Conservation (phyloP, 2,113 vertebrate genomes). For the Entomyzon cyanotis region DNA sequence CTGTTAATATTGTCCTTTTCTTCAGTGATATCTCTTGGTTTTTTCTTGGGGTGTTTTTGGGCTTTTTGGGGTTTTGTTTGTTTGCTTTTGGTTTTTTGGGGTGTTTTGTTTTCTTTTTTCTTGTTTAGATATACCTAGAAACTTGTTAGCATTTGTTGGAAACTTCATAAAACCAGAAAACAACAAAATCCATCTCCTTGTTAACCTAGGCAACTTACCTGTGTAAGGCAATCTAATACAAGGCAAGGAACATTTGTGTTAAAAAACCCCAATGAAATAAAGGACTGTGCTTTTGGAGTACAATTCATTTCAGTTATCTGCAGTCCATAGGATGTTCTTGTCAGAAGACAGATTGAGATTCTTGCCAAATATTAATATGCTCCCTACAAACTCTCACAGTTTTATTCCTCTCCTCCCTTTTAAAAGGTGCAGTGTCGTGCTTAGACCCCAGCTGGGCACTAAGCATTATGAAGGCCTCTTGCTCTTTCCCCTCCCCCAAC, state of each 20-base stretch:
- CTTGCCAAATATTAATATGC: not conserved
- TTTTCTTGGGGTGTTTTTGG: not conserved
- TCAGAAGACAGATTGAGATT: not conserved
- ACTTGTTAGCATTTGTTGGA: not conserved
- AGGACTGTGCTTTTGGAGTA: not conserved
- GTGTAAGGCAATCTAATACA: not conserved
- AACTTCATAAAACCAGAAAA: not conserved
- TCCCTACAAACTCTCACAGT: not conserved
- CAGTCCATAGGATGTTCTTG: not conserved
- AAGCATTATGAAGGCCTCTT: not conserved
- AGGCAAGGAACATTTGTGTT: not conserved
- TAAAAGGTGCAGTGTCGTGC: not conserved
- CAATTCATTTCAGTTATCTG: not conserved
- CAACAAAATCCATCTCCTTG: not conserved
- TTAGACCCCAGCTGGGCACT: not conserved
- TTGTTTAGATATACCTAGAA: not conserved
- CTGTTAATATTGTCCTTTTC: not conserved
- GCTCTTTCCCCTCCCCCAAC: not conserved
- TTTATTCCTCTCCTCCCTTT: not conserved
- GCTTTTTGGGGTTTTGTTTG: too few relatives aligned
- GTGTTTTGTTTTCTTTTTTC: not conserved
- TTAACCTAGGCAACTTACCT: not conserved
- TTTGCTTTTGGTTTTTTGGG: not conserved
- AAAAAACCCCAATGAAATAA: too few relatives aligned
- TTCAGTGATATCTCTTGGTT: not conserved